A percentile compares a stretch with the other conserved stretches of the same genome.
These are phyloP conservation scores for Remorina albescens DNA, from an alignment of 2,797 vertebrate genomes.

Conservation along the genomic window DNA sequence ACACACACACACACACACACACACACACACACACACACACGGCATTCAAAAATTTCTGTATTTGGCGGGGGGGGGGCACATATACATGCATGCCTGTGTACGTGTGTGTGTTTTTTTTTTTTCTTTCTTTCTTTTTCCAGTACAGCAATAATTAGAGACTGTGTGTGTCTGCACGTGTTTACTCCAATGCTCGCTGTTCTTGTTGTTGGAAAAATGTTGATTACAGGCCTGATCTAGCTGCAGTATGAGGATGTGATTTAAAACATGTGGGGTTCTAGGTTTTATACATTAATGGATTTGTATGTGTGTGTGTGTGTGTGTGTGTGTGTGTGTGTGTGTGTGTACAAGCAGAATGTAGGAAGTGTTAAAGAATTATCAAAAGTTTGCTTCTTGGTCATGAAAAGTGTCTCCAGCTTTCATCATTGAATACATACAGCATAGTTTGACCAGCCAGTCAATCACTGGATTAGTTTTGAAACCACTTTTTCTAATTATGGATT, in stretches of 20 bases:
- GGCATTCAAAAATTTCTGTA: conserved; percentile 12
- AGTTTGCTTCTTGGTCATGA: conserved; percentile 12
- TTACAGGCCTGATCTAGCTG: conserved; percentile 66
- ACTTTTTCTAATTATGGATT: background rate
- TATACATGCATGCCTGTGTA: conserved; percentile 21
- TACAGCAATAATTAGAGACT: conserved; percentile 70
- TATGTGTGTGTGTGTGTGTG: conserved; percentile 19
- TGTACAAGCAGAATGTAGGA: conserved; percentile 3
- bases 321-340: background rate
- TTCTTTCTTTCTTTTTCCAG: conserved; percentile 40
- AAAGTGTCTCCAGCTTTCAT: conserved; percentile 1
- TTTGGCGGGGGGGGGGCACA: conserved; percentile 22
- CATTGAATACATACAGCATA: background rate
- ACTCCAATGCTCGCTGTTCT: conserved; percentile 42
- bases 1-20: conserved; percentile 27
- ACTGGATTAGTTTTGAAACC: background rate
- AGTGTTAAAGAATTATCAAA: background rate
- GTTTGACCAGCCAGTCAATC: background rate
- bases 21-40: conserved; percentile 33
- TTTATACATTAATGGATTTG: conserved; percentile 1
- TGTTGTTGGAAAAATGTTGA: conserved; percentile 70
- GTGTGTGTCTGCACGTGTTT: conserved; percentile 53
- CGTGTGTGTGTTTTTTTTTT: background rate
- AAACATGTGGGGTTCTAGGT: conserved; percentile 34
- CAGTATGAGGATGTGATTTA: conserved; percentile 37